Base-by-base conservation (phyloP, 2,113 vertebrate genomes). In the Lampris incognitus region DNA sequence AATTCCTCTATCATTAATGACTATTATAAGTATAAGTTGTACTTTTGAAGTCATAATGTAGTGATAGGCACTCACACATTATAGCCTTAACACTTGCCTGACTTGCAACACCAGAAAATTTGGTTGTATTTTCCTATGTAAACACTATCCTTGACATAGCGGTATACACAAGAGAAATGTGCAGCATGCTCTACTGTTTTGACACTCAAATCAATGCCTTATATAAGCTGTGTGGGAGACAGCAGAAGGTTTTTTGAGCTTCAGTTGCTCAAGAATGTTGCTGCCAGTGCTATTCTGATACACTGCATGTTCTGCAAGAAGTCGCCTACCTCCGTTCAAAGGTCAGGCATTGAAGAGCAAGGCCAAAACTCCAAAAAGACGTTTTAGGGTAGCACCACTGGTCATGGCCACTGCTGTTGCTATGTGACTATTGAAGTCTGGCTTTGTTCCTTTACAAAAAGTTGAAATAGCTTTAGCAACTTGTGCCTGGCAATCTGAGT, bases 191-290 rank as follows among this genome's bases (percentile, higher is more conserved):
- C 24, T 24, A 24, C 6, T 3, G 36, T 36, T 48, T 49, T 49
- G n/a, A 78, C 63, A 81, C 65, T 78, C 61, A 71, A 81, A 89
- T 88, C 87, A 84, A 87, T 86, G 72, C 67, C 71, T 93, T 93
- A 92, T 70, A 71, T 89, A 92, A 93, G 67, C 69, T 85, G 81
- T 83, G 84, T 90, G 86, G 87, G 90, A 84, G 90, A 85, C 65
- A 66, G 58, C 66, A 73, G 80, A 87, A 71, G 83, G 84, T 74
- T 83, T 78, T 85, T 67, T 66, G 66, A 85, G 70, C 79, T 79
- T 77, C 48, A 24, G 57, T 63, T 80, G 60, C 76, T 85, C 62
- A 69, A 69, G 61, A 84, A 65, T 66, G 79, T 54, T 24, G 24
- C 24, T 24, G 24, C 50, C 48, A 61, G 73, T 55, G 54, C 84